Conservation (phyloP, 2,113 vertebrate species). For the Aegypius monachus region DNA sequence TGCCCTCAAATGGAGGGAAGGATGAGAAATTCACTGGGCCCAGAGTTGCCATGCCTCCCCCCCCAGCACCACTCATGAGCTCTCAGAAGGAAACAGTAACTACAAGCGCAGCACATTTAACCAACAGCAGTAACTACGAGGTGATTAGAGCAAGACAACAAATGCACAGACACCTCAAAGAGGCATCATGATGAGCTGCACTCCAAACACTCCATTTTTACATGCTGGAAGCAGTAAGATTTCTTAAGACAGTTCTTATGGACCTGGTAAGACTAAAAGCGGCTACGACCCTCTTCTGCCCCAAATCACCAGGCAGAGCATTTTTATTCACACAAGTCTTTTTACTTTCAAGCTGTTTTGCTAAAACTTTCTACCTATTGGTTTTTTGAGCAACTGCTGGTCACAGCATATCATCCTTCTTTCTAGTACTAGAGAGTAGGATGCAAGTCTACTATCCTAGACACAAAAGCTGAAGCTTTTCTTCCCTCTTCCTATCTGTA, state of each 20-base stretch:
- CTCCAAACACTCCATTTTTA: background rate
- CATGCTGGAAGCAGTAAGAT: background rate
- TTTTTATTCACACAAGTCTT: background rate
- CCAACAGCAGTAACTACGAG: background rate
- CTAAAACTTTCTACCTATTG: background rate
- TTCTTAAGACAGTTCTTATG: background rate
- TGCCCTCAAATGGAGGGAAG: background rate
- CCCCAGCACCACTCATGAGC: background rate
- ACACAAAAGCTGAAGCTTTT: background rate
- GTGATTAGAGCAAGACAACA: background rate
- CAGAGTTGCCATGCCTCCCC: background rate
- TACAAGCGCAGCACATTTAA: background rate
- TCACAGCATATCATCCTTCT: background rate
- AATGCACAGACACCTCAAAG: background rate
- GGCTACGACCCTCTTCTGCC: background rate
- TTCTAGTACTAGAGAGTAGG: background rate
- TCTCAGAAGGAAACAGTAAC: background rate
- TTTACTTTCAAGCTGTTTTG: background rate
- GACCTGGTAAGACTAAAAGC: background rate
- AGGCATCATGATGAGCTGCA: accelerated
- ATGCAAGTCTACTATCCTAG: background rate
- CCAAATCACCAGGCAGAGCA: background rate
- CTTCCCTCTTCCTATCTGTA: background rate
- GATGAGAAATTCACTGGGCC: background rate
- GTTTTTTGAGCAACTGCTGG: background rate